phyloP scores from a whole-genome alignment of 2,888 invertebrate genomes.

The Drosophila dives region DNA sequence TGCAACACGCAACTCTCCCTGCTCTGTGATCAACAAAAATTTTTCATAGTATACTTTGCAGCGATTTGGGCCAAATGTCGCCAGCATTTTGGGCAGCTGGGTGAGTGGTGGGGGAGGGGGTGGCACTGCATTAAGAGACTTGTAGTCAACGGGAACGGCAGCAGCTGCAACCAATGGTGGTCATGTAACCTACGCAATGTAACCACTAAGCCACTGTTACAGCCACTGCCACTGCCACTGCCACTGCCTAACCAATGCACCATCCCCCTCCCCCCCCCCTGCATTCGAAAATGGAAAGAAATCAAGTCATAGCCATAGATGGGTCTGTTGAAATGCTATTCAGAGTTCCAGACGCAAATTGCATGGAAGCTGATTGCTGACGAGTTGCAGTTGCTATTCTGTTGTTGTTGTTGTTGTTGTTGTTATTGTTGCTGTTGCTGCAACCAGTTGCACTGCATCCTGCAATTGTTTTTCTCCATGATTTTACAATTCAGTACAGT shows the following conservation, averaged over 20 bases:
- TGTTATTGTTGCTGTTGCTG: conserved; percentile 17
- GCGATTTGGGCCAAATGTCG: conserved; percentile 19
- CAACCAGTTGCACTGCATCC: conserved; percentile 52
- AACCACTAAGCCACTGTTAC: conserved; percentile 41
- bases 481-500: conserved; percentile 57
- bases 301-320: conserved; percentile 22
- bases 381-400: conserved; percentile 1
- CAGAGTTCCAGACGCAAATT: conserved; percentile 41
- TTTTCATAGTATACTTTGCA: conserved; percentile 20
- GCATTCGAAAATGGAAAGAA: background rate
- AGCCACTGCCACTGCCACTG: conserved; percentile 16
- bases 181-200: conserved; percentile 21
- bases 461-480: conserved; percentile 54
- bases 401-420: background rate
- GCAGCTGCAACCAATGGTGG: conserved; percentile 22
- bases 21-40: conserved; percentile 15
- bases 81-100: background rate
- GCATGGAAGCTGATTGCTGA: conserved; percentile 35
- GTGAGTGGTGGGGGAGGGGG: too few relatives aligned
- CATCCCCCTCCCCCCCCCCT: background rate
- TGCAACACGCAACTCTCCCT: background rate
- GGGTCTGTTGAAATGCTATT: conserved; percentile 32
- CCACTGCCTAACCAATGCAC: conserved; percentile 3
- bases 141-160: conserved; percentile 1
- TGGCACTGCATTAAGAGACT: conserved; percentile 1